phyloP scores from a whole-genome alignment of 2,113 vertebrate genomes.

The Donacobius atricapilla region DNA sequence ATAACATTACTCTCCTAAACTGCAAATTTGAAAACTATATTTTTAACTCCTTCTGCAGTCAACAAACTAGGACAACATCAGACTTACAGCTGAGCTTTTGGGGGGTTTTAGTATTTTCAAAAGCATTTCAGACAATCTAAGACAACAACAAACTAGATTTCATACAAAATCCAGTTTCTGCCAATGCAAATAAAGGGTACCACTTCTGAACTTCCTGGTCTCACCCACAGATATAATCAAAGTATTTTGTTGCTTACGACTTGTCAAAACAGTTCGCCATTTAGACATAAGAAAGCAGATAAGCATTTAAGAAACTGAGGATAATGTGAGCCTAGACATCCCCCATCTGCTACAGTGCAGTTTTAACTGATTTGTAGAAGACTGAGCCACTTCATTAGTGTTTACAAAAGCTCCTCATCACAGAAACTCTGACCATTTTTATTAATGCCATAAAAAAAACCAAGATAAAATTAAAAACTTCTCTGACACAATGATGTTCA shows the following conservation, averaged over 20 bases:
- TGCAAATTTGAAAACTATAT: background rate
- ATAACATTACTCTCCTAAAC: background rate
- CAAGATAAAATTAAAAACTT: background rate
- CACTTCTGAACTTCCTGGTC: background rate
- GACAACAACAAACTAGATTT: background rate
- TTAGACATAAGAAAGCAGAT: constrained; percentile 30
- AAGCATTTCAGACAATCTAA: background rate
- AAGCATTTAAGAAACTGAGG: constrained; percentile 42
- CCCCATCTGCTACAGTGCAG: constrained; percentile 34
- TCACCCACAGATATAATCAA: background rate
- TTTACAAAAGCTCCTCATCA: background rate
- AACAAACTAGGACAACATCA: background rate
- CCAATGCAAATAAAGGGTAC: background rate
- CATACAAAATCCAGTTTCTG: background rate
- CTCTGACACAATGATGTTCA: background rate
- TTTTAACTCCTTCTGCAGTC: background rate
- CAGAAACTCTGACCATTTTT: background rate
- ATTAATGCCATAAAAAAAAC: background rate
- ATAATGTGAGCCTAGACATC: constrained; percentile 45
- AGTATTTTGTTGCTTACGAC: constrained; percentile 2
- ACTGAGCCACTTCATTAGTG: background rate
- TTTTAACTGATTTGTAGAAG: constrained; percentile 38
- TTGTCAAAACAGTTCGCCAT: constrained; percentile 7
- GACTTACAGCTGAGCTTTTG: background rate
- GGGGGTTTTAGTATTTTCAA: background rate